Evolutionary conservation across 2,113 vertebrate genomes (phyloP).

Genomic region (Camarhynchus parvulus): DNA sequence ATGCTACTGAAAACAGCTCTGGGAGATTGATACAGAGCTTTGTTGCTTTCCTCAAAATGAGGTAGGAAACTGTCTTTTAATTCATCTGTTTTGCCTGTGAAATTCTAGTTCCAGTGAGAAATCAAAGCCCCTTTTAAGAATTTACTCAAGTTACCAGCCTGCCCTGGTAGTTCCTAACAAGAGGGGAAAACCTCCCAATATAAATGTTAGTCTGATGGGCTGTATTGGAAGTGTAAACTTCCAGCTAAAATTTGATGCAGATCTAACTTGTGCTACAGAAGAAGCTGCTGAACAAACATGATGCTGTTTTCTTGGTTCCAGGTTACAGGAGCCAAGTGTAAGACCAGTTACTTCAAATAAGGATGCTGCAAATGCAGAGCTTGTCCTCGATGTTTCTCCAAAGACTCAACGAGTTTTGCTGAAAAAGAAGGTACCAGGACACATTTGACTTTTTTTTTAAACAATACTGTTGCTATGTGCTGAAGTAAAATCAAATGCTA

Average conservation of each 20-base stretch:
- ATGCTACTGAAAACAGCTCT: not conserved
- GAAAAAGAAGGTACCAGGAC: slow-evolving; percentile 89
- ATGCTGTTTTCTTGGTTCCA: slow-evolving; percentile 22
- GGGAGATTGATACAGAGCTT: not conserved
- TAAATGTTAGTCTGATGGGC: not conserved
- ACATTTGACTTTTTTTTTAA: not conserved
- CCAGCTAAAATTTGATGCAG: not conserved
- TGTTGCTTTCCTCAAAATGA: not conserved
- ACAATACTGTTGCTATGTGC: not conserved
- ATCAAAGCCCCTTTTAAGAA: not conserved
- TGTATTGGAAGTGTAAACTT: not conserved
- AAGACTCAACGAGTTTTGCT: slow-evolving; percentile 95
- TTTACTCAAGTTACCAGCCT: not conserved
- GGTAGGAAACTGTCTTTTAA: not conserved
- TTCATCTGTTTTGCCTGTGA: not conserved
- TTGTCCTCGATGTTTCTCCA: slow-evolving; percentile 92
- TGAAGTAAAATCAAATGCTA: not conserved
- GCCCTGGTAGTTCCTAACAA: not conserved
- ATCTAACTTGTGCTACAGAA: not conserved
- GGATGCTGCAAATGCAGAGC: slow-evolving; percentile 81
- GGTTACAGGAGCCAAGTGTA: slow-evolving; percentile 74
- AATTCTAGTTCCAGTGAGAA: not conserved
- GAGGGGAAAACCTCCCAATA: fast-evolving
- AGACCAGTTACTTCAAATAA: slow-evolving; percentile 83
- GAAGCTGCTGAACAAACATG: not conserved